These are phyloP conservation scores for Heliothis subflexa DNA, from an alignment of 1,140 invertebrate species.

Conservation along the genomic window DNA sequence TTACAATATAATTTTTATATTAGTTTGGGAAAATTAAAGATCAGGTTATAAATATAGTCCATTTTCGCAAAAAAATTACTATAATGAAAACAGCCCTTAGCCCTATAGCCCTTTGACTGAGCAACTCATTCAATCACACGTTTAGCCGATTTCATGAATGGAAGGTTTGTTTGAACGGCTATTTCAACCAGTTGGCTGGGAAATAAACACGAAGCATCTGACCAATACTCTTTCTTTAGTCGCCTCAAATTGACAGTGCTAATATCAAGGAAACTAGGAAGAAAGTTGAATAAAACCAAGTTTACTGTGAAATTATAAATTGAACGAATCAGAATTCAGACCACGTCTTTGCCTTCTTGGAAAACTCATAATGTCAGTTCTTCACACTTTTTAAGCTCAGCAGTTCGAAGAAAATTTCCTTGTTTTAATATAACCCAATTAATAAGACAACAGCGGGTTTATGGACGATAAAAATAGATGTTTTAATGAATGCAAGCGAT, in stretches of 20 bases:
- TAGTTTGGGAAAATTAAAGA: too few species aligned
- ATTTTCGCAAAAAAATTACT: too few species aligned
- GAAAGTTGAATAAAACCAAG: background rate
- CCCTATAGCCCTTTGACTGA: too few species aligned
- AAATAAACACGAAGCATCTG: too few species aligned
- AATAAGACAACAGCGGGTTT: constrained; percentile 9
- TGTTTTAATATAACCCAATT: constrained; percentile 34
- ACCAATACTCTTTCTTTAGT: too few species aligned
- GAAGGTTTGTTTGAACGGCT: too few species aligned
- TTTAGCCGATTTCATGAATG: too few species aligned
- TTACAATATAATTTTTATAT: too few species aligned
- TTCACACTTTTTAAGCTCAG: constrained; percentile 26
- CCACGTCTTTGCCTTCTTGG: constrained; percentile 3
- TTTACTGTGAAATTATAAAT: constrained; percentile 19
- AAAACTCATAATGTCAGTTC: constrained; percentile 33
- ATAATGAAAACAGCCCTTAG: too few species aligned
- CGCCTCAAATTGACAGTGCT: background rate
- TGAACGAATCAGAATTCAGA: background rate
- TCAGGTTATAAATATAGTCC: too few species aligned
- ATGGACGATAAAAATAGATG: constrained; percentile 2
- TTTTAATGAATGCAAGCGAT: constrained; percentile 14
- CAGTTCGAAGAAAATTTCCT: constrained; percentile 27
- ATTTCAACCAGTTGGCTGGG: too few species aligned
- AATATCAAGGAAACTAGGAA: background rate
- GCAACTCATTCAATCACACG: too few species aligned